Base-by-base conservation (phyloP, 1,140 invertebrate genomes). In the Orchesella cincta region DNA sequence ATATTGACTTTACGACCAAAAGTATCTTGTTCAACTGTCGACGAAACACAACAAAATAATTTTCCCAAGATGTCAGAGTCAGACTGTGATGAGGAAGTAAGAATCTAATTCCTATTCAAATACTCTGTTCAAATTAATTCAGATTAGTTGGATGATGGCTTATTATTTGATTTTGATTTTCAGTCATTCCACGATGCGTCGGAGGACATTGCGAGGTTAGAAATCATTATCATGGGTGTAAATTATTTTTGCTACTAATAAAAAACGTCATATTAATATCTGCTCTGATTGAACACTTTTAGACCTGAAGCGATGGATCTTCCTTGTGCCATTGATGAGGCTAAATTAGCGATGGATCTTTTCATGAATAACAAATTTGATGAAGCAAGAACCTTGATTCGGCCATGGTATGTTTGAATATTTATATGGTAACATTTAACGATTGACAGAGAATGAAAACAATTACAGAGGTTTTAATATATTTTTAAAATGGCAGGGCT, bases 301-400 rank as follows among this genome's bases (percentile, higher is more conserved):
- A 52, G 73, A 74, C 76, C 79, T 23, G 83, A 39, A 29, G 31
- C 18, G 33, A 90, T 90, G 88, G 88, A 90, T 74, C 84, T 93
- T 79, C 86, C 90, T 33, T 89, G 88, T 74, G 88, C 91, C 0
- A 87, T 94, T 78, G 86, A 87, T 75, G 92, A 94, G 81, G 89
- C 91, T 0, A 89, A 90, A 80, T 84, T 88, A 51, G 91, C 93
- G 1, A 89, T 95, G 18, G 88, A 92, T 83, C 90, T 91, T 81
- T 96, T 96, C 85, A 93, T 97, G 82, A 94, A 96, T 84, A 97
- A 97, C 86, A 90, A 92, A 83, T 96, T 96, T 83, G 86, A 89
- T n/a, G 89, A 92, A 84, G 94, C 94, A 1, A 90, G 89, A 84
- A 88, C 89, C 72, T 86, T 93, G 72, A 89, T 96, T 86, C 88